Evolutionary conservation across 2,113 vertebrate genomes (phyloP).

Genomic region (Sisor rabdophorus): DNA sequence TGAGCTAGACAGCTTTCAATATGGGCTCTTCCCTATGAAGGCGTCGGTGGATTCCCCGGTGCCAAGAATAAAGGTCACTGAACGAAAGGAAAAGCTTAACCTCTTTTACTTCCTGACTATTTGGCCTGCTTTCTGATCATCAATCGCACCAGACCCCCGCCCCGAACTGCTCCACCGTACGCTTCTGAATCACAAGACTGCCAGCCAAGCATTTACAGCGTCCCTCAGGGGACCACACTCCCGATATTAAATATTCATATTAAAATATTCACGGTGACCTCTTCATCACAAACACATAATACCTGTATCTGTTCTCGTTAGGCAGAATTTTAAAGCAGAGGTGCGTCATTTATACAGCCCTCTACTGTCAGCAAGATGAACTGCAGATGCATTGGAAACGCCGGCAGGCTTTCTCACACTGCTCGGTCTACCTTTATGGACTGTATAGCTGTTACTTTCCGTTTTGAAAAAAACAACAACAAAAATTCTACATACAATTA

Average conservation of each 20-base stretch:
- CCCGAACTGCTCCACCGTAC: not conserved
- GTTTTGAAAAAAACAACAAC: too few relatives aligned
- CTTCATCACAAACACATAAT: slow-evolving; percentile 7
- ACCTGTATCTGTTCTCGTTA: not conserved
- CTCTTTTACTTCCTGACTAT: slow-evolving; percentile 29
- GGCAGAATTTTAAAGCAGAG: slow-evolving; percentile 10
- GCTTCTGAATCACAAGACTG: not conserved
- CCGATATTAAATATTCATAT: slow-evolving; percentile 14
- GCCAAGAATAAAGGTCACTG: slow-evolving; percentile 24
- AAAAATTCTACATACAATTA: too few relatives aligned
- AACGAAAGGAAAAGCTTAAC: slow-evolving; percentile 16
- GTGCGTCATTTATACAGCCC: slow-evolving; percentile 13
- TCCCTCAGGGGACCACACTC: slow-evolving; percentile 2
- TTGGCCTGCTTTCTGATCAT: slow-evolving; percentile 31
- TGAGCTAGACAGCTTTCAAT: not conserved
- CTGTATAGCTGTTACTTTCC: too few relatives aligned
- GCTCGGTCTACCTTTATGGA: not conserved
- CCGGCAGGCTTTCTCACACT: not conserved
- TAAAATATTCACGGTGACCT: slow-evolving; percentile 7
- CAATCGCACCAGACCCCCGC: slow-evolving; percentile 33
- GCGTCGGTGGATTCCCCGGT: not conserved
- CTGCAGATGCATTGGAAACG: not conserved
- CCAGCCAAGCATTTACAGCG: not conserved
- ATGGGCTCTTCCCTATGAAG: not conserved
- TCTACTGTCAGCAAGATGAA: slow-evolving; percentile 10